A percentile compares a stretch with the other conserved stretches of the same genome.
Evolutionary conservation across 1,140 invertebrate species (phyloP).

Genomic region (Hirudo medicinalis): DNA sequence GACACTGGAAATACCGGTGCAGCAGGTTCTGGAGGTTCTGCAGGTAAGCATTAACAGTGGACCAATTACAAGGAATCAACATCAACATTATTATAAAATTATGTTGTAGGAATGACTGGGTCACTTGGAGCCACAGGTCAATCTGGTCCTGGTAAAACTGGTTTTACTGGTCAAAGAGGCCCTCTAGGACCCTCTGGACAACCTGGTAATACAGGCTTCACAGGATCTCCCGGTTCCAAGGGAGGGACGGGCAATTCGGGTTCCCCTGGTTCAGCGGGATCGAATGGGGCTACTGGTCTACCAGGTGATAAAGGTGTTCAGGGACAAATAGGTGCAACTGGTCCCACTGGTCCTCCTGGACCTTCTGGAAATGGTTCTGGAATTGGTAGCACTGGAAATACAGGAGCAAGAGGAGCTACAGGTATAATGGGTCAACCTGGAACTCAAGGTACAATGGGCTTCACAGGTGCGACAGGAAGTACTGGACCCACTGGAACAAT

Average conservation of each 20-base stretch:
- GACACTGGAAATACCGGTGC: conserved; percentile 16
- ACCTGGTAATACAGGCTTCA: neutral
- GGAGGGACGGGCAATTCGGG: neutral
- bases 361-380: conserved; percentile 14
- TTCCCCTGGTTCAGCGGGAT: neutral
- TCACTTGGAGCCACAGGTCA: conserved; percentile 8
- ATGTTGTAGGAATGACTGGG: neutral
- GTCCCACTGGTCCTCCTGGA: conserved; percentile 12
- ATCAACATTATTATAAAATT: too few species aligned
- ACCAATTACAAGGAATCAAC: too few species aligned
- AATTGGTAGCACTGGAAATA: conserved; percentile 13
- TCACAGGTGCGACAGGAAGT: conserved; percentile 1
- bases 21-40: conserved; percentile 13
- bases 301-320: conserved; percentile 19
- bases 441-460: neutral
- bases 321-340: conserved; percentile 9
- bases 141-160: conserved; percentile 1
- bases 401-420: conserved; percentile 1
- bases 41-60: neutral
- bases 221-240: neutral
- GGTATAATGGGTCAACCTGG: conserved; percentile 11
- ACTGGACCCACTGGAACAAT: conserved; percentile 15
- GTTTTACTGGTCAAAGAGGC: conserved; percentile 1
- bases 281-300: neutral
- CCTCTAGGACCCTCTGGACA: neutral